Evolutionary conservation across 2,888 invertebrate genomes (phyloP), one percentile per base, ranked within the genome.

Genomic region (Phaonia tiefii): DNA sequence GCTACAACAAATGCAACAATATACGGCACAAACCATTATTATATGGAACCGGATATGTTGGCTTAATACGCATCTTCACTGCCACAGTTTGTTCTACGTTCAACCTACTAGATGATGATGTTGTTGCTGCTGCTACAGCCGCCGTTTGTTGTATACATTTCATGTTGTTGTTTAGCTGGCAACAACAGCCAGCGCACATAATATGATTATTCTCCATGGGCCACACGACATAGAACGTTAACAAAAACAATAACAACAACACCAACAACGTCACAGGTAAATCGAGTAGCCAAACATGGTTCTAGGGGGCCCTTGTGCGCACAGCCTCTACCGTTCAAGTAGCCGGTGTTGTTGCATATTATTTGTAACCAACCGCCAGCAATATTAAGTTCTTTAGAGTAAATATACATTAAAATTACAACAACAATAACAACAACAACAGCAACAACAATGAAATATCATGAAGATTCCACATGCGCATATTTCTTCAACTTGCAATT

Each of bases 41-140:
- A 81, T 84, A 80, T 85, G 84, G 85, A 86, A 88, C 88, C 88
- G 88, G 89, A 89, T 89, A 89, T 88, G 60, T 73, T 39, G 87
- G 87, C 86, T 87, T 86, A 87, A 87, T 87, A 87, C 87, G 79
- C 83, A 76, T 79, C 80, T 17, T 49, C 56, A 66, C 37, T 69
- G 22, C 15, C 15, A 42, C 39, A 37, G 5, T 69, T 69, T 58
- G 60, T n/a, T n/a, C 63, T 39, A 37, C 10, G n/a, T 22, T 42
- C 54, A 20, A n/a, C 54, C 31, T 54, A n/a, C n/a, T n/a, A 15
- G 44, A 65, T 65, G 25, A 51, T 54, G 49, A 25, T 56, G 70
- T 60, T 58, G 72, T 13, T 17, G 39, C 49, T 37, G 7, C 13
- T 25, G 26, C 65, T 49, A 20, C 26, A 8, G 39, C 13, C 15